Base-by-base conservation (phyloP, 2,797 vertebrate genomes). In the Urophycis tenuis region DNA sequence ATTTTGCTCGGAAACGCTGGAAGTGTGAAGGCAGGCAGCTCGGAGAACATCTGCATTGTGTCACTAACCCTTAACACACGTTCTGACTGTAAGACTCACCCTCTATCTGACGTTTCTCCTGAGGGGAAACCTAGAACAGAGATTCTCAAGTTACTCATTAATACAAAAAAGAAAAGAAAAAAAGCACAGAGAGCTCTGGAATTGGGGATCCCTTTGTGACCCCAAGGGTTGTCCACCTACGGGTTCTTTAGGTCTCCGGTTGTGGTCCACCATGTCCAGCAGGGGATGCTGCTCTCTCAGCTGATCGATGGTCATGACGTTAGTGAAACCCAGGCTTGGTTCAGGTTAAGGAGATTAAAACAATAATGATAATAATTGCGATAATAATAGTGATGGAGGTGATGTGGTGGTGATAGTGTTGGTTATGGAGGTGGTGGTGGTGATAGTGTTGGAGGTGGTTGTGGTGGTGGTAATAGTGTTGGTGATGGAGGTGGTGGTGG, bases 241-340 rank as follows among this genome's bases (percentile, higher is more conserved):
- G 81, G 86, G 83, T 72, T 89, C 30, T 0, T 77, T 86, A 7
- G 95, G 93, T 35, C 89, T 91, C 76, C 93, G 89, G 82, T 91
- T 92, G 76, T 96, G 95, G 78, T 96, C 95, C 80, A 96, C 94
- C 84, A 93, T 94, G 85, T 97, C 96, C 79, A 97, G 91, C 83
- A 96, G 92, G 3, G 95, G 96, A 82, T 92, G 91, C 0, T 93
- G 92, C 83, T 96, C 93, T 74, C 92, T 79, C 70, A 97, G 77
- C 73, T 92, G 90, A 78, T 97, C 95, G 0, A 96, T 87, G 74
- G 89, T 96, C 77, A 97, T 84, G 3, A 95, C 93, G 0, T 92
- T 94, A 74, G 91, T 89, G 82, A 97, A 97, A 34, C 96, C 96
- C 81, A 97, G 88, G 83, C 96, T 95, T 84, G 77, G 0, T 15